Percentiles rank a stretch among this genome's conserved stretches.
phyloP scores from a whole-genome alignment of 64 coral and sea anemone genomes.

The Porites lutea region DNA sequence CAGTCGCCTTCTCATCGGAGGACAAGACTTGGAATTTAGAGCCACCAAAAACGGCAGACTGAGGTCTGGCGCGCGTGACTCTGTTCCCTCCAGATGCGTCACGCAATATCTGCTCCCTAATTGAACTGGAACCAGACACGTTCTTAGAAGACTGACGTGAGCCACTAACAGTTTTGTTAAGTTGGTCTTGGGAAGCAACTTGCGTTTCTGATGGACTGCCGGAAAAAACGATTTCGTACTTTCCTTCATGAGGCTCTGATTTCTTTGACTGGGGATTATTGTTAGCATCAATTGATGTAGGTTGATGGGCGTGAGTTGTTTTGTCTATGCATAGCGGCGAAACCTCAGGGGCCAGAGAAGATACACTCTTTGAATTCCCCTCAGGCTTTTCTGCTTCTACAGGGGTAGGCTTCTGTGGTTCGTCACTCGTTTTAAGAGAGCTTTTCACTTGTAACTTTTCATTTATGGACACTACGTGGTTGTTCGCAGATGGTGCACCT shows the following conservation, averaged over 20 bases:
- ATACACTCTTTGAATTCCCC: neutral
- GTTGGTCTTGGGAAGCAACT: neutral
- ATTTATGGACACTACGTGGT: too few species aligned
- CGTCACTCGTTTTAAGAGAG: neutral
- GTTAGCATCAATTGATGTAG: neutral
- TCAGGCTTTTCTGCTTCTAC: neutral
- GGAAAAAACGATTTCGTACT: slow-evolving; percentile 17
- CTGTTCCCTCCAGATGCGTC: neutral
- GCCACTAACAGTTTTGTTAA: neutral
- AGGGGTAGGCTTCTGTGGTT: neutral
- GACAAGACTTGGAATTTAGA: slow-evolving; percentile 14
- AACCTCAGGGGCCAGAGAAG: neutral
- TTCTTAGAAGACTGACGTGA: neutral
- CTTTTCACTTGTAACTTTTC: neutral
- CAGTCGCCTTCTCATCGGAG: neutral
- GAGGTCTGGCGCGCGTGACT: neutral
- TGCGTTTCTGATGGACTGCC: neutral
- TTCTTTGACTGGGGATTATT: neutral
- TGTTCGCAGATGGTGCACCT: neutral
- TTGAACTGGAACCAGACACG: neutral
- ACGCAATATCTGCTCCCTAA: slow-evolving; percentile 32
- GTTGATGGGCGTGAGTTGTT: neutral
- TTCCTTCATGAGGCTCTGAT: neutral
- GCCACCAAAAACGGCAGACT: neutral
- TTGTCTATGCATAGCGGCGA: neutral